A percentile compares a stretch with the other conserved stretches of the same genome.
phyloP scores from a whole-genome alignment of 2,797 vertebrate species.

The Sebastes steindachneri region DNA sequence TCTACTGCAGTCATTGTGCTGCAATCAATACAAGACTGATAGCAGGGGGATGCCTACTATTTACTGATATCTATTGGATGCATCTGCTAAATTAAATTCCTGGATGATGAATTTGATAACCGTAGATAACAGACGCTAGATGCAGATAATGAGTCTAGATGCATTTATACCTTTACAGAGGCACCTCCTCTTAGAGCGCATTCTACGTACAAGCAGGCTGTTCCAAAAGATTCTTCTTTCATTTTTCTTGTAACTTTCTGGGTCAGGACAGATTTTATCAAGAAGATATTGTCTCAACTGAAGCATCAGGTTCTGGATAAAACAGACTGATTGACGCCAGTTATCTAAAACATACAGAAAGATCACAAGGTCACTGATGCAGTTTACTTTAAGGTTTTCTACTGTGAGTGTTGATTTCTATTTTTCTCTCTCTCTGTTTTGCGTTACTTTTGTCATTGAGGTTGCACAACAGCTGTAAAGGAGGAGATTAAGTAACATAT shows the following conservation, averaged over 20 bases:
- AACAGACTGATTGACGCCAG: neutral
- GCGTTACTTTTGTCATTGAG: neutral
- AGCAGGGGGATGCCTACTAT: neutral
- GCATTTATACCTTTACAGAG: constrained; percentile 14
- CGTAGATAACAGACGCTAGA: neutral
- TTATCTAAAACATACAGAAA: neutral
- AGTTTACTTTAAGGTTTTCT: too few relatives aligned
- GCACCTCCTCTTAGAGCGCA: neutral
- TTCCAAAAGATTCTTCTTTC: too few relatives aligned
- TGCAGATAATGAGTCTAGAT: neutral
- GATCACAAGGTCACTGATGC: too few relatives aligned
- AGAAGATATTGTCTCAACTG: neutral
- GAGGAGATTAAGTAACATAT: constrained; percentile 12
- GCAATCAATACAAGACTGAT: constrained; percentile 15
- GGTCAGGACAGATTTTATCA: neutral
- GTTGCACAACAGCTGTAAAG: constrained; percentile 16
- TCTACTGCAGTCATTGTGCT: neutral
- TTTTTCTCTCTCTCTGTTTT: too few relatives aligned
- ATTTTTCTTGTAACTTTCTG: neutral
- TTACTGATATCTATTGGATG: neutral
- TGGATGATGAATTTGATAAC: constrained; percentile 3
- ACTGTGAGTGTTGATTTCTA: too few relatives aligned
- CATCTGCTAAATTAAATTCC: constrained; percentile 21
- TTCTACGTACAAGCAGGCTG: neutral
- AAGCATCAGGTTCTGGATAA: neutral